These are phyloP conservation scores for Chrysomela aeneicollis DNA, from an alignment of 2,888 invertebrate species.

Conservation along the genomic window DNA sequence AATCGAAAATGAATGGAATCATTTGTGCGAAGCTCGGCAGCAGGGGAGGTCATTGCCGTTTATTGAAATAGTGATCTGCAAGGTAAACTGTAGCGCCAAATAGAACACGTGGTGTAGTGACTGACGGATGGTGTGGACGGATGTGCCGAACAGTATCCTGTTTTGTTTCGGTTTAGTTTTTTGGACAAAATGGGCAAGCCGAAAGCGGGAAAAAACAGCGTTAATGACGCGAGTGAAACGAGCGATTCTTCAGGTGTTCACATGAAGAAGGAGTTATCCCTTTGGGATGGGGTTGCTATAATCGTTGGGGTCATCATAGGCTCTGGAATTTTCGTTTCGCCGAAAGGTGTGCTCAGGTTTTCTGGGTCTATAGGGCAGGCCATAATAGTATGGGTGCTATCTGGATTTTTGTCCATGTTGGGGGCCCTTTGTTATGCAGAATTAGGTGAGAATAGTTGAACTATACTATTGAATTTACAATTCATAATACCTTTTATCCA, in stretches of 20 bases:
- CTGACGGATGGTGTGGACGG: neutral
- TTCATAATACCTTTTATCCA: no score
- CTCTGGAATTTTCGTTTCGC: conserved; percentile 96
- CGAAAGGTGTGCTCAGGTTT: conserved; percentile 90
- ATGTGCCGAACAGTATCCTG: neutral
- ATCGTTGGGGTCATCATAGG: conserved; percentile 95
- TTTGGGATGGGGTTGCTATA: conserved; percentile 92
- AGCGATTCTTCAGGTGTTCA: conserved; percentile 64
- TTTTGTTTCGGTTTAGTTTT: neutral
- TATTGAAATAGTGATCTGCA: neutral
- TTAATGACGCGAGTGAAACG: conserved; percentile 13
- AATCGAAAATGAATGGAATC: neutral
- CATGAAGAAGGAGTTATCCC: conserved; percentile 89
- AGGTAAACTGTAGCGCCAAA: no score
- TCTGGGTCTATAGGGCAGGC: conserved; percentile 91
- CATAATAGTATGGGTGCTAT: conserved; percentile 85
- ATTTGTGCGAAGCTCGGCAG: neutral
- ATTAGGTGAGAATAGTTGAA: conserved; percentile 68
- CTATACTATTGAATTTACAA: no score
- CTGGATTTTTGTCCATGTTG: conserved; percentile 89
- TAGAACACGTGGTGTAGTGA: conserved; percentile 13
- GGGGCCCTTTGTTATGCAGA: conserved; percentile 98
- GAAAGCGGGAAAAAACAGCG: conserved; percentile 19
- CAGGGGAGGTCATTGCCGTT: neutral
- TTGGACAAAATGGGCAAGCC: conserved; percentile 23